Base-by-base conservation (phyloP, 2,888 invertebrate genomes). In the Conus canariensis region DNA sequence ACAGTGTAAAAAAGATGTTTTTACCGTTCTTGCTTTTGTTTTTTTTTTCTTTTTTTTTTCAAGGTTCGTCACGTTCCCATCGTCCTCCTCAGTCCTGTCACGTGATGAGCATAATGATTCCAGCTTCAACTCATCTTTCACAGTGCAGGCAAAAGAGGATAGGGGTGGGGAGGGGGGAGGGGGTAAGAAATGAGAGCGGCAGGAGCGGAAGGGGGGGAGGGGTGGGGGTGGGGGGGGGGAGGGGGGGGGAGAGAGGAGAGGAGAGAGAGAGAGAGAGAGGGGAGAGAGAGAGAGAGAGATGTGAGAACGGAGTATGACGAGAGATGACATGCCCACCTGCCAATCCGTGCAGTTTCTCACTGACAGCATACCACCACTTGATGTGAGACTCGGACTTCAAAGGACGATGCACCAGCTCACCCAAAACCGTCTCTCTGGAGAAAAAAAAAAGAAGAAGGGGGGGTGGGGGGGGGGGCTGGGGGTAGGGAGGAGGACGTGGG, bases 351-450 rank as follows among this genome's bases (percentile, higher is more conserved):
- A 80, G 30, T 45, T 45, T 30, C 80, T 14, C 45, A 45, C 80
- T 80, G 80, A 80, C 80, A 80, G 45, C 30, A 80, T 80, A 80
- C 45, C 80, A 80, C 80, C 80, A 45, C 14, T 6, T 45, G 80
- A 80, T 80, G 30, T 80, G 25, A 0, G 4, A 14, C 45, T 80
- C 80, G 80, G 80, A 80, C 80, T 80, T 45, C 80, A 80, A 80
- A 80, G 16, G 16, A 80, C 12, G 80, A 25, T 80, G 80, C 80
- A 80, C 80, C 80, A 80, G 80, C 80, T 80, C 80, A 80, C 80
- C 80, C 45, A 45, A 25, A 30, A 45, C 30, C 30, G 2, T 45
- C 80, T 74, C 45, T 80, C 30, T 45, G 45, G 45, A 45, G 45
- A 45, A 45, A 45, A 45, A 45, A 45, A 45, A 45, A 45, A 2